These are phyloP conservation scores for Catostylus mosaicus DNA, from an alignment of 30 jellyfish, hydroid and myxozoan species.

Conservation along the genomic window DNA sequence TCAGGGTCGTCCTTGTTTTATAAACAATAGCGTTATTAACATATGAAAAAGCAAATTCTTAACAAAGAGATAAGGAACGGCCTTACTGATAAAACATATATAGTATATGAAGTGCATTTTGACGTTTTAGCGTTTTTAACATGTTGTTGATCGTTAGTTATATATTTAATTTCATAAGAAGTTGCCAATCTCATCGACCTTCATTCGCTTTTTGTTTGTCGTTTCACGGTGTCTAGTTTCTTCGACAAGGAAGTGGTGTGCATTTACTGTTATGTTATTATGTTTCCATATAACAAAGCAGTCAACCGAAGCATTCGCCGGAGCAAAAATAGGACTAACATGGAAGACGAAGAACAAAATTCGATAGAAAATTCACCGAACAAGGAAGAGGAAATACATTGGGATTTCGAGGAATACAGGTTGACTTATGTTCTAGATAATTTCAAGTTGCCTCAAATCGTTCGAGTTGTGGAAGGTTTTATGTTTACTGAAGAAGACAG, in stretches of 20 bases:
- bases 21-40: neutral
- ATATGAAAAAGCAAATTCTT: neutral
- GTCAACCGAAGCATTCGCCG: constrained; percentile 45
- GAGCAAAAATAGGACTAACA: neutral
- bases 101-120: neutral
- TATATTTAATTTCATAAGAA: too few species aligned
- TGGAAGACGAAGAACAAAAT: neutral
- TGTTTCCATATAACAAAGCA: constrained; percentile 65
- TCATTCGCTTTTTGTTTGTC: too few species aligned
- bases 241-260: neutral
- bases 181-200: too few species aligned
- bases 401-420: constrained; percentile 83
- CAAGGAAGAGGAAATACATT: constrained; percentile 39
- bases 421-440: constrained; percentile 75
- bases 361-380: neutral
- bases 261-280: neutral
- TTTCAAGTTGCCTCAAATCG: constrained; percentile 90
- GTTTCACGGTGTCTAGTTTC: neutral
- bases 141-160: too few species aligned
- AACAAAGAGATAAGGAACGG: neutral
- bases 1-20: neutral
- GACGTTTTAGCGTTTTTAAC: neutral
- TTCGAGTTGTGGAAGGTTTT: constrained; percentile 87
- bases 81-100: neutral
- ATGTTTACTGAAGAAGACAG: constrained; percentile 95